phyloP scores from a whole-genome alignment of 1,140 invertebrate species.

The Eufriesea mexicana region DNA sequence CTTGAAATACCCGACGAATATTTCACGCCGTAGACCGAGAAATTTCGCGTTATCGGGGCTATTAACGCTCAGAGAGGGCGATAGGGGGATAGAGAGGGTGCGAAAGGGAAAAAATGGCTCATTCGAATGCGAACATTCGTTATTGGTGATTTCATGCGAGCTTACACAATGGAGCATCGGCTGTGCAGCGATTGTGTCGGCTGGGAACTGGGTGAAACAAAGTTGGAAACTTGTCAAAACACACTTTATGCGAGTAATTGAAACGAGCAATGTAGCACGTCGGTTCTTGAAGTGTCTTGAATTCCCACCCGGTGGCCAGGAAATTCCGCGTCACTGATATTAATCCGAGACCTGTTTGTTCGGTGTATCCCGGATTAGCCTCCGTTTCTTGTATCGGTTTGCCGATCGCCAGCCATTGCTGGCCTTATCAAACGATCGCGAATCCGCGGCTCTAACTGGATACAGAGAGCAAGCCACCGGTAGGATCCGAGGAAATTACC shows the following conservation, averaged over 20 bases:
- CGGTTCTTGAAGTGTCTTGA: conserved; percentile 28
- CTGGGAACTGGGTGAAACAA: conserved; percentile 28
- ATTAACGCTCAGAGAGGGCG: background rate
- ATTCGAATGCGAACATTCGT: background rate
- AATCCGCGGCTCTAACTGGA: conserved; percentile 2
- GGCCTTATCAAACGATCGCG: conserved; percentile 26
- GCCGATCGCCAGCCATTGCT: conserved; percentile 15
- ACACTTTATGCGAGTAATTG: conserved; percentile 40
- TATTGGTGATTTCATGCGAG: conserved; percentile 11
- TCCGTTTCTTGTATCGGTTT: conserved; percentile 15
- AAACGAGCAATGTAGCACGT: conserved; percentile 17
- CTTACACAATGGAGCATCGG: background rate
- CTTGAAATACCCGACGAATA: no score
- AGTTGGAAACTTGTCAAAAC: conserved; percentile 41
- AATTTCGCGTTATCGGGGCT: background rate
- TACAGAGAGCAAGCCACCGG: background rate
- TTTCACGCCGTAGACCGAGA: background rate
- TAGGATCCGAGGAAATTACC: conserved; percentile 37
- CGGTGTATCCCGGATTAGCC: conserved; percentile 29
- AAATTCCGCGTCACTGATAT: conserved; percentile 4
- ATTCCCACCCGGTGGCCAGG: background rate
- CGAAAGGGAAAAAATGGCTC: background rate
- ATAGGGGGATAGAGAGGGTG: no score
- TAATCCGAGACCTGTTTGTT: conserved; percentile 12
- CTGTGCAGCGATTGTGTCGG: background rate